phyloP scores from a whole-genome alignment of 64 coral and sea anemone genomes.

The Acropora yongei region DNA sequence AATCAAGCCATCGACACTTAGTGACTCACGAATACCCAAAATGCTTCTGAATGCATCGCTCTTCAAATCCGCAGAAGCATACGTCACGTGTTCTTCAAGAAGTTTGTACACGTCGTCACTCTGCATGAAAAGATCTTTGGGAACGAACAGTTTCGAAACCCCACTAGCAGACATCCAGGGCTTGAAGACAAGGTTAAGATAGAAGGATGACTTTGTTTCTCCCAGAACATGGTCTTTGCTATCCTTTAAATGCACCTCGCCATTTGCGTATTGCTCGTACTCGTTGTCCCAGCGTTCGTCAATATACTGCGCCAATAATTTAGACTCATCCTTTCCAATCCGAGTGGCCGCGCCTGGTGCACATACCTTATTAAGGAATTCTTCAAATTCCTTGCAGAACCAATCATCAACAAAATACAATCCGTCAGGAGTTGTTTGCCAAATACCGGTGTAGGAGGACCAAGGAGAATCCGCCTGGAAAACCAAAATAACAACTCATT shows the following conservation, averaged over 20 bases:
- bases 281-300: constrained; percentile 66
- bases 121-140: constrained; percentile 47
- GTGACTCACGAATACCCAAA: constrained; percentile 34
- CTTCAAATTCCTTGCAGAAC: constrained; percentile 68
- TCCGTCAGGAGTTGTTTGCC: constrained; percentile 66
- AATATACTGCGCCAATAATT: constrained; percentile 38
- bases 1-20: constrained; percentile 68
- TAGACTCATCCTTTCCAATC: not conserved
- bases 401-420: constrained; percentile 76
- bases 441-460: constrained; percentile 49
- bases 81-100: constrained; percentile 68
- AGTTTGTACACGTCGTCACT: constrained; percentile 31
- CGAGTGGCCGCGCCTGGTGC: not conserved
- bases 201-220: constrained; percentile 69
- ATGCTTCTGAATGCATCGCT: constrained; percentile 52
- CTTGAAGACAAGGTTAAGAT: constrained; percentile 60
- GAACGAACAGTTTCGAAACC: constrained; percentile 15
- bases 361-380: constrained; percentile 23
- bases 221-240: constrained; percentile 43
- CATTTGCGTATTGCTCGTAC: constrained; percentile 70
- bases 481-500: not conserved
- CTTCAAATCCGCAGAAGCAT: constrained; percentile 35
- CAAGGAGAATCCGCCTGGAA: constrained; percentile 68
- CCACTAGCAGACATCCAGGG: constrained; percentile 42
- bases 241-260: constrained; percentile 52